phyloP scores from a whole-genome alignment of 2,888 invertebrate species.

The Dynastes grantii region DNA sequence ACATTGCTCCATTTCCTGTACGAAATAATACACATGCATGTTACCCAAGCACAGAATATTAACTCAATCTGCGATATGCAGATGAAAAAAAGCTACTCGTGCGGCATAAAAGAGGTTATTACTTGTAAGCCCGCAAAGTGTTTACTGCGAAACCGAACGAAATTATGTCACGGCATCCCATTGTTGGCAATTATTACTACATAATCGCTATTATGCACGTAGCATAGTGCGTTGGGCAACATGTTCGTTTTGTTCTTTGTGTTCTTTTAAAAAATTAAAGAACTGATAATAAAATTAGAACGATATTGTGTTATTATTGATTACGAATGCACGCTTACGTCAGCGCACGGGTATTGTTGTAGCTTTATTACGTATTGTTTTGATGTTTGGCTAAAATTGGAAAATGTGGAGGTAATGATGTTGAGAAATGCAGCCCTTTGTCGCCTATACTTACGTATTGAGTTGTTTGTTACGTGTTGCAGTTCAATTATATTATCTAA shows the following conservation, averaged over 20 bases:
- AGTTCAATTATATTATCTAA: too few species aligned
- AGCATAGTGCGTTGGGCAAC: constrained; percentile 5
- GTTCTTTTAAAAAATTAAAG: constrained; percentile 32
- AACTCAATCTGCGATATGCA: neutral
- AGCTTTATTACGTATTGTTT: constrained; percentile 26
- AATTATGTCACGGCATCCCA: constrained; percentile 44
- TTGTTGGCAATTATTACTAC: constrained; percentile 35
- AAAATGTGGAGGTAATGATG: neutral
- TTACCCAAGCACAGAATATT: neutral
- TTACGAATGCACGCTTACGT: constrained; percentile 24
- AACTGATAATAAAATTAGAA: constrained; percentile 40
- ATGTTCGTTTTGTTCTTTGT: constrained; percentile 37
- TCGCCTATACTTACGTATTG: neutral
- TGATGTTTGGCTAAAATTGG: neutral
- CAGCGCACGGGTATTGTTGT: neutral
- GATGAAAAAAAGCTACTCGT: constrained; percentile 6
- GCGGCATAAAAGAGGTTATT: constrained; percentile 5
- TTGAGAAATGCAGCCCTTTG: neutral
- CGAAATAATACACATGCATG: neutral
- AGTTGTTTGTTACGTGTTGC: too few species aligned
- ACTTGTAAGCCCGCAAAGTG: constrained; percentile 13
- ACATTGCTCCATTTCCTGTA: constrained; percentile 8
- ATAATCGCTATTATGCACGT: constrained; percentile 17
- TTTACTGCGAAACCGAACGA: constrained; percentile 39
- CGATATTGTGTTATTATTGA: constrained; percentile 32